These are phyloP conservation scores for Philaethria dido DNA, from an alignment of 2,888 invertebrate genomes.

Conservation along the genomic window DNA sequence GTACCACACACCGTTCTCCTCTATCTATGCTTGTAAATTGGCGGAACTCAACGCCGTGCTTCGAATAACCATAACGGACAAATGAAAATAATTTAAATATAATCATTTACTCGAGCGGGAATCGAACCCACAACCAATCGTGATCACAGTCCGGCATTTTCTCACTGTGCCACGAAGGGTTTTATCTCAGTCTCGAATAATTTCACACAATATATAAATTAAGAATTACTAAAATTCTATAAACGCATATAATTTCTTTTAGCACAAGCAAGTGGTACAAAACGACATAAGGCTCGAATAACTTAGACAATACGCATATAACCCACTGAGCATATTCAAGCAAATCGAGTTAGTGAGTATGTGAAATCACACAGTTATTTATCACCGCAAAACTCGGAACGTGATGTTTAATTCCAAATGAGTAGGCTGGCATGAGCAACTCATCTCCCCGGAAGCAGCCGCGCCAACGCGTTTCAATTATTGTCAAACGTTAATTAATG, in stretches of 20 bases:
- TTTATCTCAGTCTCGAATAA: too few relatives aligned
- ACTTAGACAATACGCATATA: conserved; percentile 38
- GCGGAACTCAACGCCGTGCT: too few relatives aligned
- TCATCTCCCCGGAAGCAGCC: conserved; percentile 62
- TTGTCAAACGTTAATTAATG: conserved; percentile 62
- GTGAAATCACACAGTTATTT: conserved; percentile 67
- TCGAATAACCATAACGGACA: too few relatives aligned
- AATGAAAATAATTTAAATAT: too few relatives aligned
- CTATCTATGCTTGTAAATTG: too few relatives aligned
- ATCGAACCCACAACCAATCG: too few relatives aligned
- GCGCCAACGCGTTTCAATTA: conserved; percentile 61
- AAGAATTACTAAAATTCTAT: not conserved
- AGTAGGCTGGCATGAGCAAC: conserved; percentile 62
- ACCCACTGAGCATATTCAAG: conserved; percentile 61
- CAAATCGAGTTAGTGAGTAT: conserved; percentile 59
- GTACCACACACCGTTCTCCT: too few relatives aligned
- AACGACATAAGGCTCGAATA: conserved; percentile 27
- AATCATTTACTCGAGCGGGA: too few relatives aligned
- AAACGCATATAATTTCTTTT: conserved; percentile 4
- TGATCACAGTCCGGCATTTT: too few relatives aligned
- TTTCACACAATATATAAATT: too few relatives aligned
- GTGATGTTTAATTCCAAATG: conserved; percentile 72
- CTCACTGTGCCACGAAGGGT: too few relatives aligned
- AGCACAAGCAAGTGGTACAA: conserved; percentile 14
- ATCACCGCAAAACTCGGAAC: conserved; percentile 61